Evolutionary conservation across 2,888 invertebrate genomes (phyloP).

Genomic region (Leucoptera coffeella): DNA sequence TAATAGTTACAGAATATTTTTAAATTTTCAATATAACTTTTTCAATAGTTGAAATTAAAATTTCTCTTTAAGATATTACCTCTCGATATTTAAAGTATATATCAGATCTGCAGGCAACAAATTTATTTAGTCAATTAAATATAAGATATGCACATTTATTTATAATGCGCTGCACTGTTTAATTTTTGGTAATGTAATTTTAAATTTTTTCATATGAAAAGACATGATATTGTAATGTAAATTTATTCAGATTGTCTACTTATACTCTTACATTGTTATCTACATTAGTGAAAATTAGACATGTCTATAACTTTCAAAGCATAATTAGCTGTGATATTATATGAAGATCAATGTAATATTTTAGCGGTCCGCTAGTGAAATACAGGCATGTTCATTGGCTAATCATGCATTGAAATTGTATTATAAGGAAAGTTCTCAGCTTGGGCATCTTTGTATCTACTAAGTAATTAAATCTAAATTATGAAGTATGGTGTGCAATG

Average conservation of each 20-base stretch:
- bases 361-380: constrained; percentile 46
- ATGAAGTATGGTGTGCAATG: constrained; percentile 45
- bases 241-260: constrained; percentile 53
- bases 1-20: constrained; percentile 46
- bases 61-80: constrained; percentile 52
- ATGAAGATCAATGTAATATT: constrained; percentile 49
- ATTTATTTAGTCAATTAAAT: constrained; percentile 57
- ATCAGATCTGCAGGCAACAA: constrained; percentile 56
- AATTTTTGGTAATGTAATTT: constrained; percentile 51
- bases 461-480: constrained; percentile 46
- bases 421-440: constrained; percentile 39
- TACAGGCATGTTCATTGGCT: constrained; percentile 51
- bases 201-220: constrained; percentile 51
- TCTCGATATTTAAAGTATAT: constrained; percentile 53
- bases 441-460: constrained; percentile 51
- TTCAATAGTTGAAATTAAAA: constrained; percentile 51
- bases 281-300: constrained; percentile 53
- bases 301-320: constrained; percentile 54
- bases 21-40: constrained; percentile 50
- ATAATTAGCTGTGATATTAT: constrained; percentile 56
- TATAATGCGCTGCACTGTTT: constrained; percentile 55
- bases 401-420: constrained; percentile 55
- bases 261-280: constrained; percentile 53
- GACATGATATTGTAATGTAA: constrained; percentile 55
- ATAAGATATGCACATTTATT: constrained; percentile 56